Evolutionary conservation across 2,113 vertebrate genomes (phyloP), one percentile per base, ranked within the genome.

Genomic region (Corydoras maculifer): DNA sequence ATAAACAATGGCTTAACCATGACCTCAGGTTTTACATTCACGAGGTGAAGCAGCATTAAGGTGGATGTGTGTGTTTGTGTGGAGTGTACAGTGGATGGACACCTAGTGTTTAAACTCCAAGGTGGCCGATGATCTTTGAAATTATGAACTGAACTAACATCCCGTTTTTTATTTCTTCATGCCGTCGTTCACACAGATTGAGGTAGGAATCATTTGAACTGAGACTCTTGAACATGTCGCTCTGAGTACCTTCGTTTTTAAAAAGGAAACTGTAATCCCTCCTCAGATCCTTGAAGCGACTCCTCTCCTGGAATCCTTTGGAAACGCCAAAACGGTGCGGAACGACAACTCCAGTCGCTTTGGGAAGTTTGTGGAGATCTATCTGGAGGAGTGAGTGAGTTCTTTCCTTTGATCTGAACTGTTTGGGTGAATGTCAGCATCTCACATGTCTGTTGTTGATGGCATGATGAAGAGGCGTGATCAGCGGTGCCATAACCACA

Each of bases 401-500:
- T 53, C 30, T 14, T 67, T 35, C 15, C 5, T 50, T 10, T 18
- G 11, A 2, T 9, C 13, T 32, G 43, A 15, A 29, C 54, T 69
- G 35, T 58, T 67, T 76, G 63, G 35, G 30, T 68, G 7, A 43
- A 43, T 4, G 7, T 43, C 35, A 43, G 35, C 4, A 43, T 43
- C 25, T 73, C 49, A 71, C 32, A 25, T 68, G n/a, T 73, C 58
- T 57, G 7, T 54, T 31, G 53, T 68, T 50, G 3, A 5, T 65
- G 48, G 5, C 8, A 4, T 48, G 59, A 80, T 43, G 73, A 83
- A 97, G 93, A 51, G 94, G 95, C 60, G 83, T 94, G 82, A 95
- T 99, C 84, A 94, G 93, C 11, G 97, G 97, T 95, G 97, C 97
- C 93, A 95, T 97, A 92, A 99, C 95, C 79, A 98, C 97, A 58